phyloP scores from a whole-genome alignment of 2,797 vertebrate species.

The Platalea minor region DNA sequence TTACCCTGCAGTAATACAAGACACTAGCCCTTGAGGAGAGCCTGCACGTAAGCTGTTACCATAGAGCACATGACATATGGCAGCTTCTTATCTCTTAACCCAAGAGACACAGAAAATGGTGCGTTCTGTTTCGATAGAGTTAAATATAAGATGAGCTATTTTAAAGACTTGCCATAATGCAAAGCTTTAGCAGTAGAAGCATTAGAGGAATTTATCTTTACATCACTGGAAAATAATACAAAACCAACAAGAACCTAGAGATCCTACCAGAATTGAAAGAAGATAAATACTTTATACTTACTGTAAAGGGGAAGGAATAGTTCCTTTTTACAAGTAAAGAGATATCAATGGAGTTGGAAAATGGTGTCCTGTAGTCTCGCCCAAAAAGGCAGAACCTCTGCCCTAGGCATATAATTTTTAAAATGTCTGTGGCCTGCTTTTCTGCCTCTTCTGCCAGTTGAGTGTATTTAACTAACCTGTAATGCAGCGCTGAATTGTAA shows the following conservation, averaged over 20 bases:
- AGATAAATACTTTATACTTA: background rate
- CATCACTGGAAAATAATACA: background rate
- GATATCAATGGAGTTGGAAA: background rate
- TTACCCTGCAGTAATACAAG: background rate
- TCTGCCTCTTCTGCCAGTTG: background rate
- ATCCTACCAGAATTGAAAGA: background rate
- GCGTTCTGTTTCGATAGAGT: background rate
- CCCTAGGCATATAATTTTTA: background rate
- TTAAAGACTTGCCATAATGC: background rate
- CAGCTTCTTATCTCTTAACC: background rate
- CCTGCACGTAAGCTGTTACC: background rate
- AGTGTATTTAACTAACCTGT: background rate
- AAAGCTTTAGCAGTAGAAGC: background rate
- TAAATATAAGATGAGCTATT: background rate
- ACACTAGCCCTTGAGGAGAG: background rate
- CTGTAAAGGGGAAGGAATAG: background rate
- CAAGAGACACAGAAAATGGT: background rate
- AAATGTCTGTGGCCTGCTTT: background rate
- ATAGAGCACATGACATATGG: background rate
- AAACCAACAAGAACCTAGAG: background rate
- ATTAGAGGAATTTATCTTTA: background rate
- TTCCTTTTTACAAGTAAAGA: background rate
- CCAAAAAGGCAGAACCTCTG: background rate
- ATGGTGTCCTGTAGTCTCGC: background rate
- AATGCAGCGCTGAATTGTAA: background rate